Conservation (phyloP, 2,797 vertebrate genomes). For the Anableps anableps region DNA sequence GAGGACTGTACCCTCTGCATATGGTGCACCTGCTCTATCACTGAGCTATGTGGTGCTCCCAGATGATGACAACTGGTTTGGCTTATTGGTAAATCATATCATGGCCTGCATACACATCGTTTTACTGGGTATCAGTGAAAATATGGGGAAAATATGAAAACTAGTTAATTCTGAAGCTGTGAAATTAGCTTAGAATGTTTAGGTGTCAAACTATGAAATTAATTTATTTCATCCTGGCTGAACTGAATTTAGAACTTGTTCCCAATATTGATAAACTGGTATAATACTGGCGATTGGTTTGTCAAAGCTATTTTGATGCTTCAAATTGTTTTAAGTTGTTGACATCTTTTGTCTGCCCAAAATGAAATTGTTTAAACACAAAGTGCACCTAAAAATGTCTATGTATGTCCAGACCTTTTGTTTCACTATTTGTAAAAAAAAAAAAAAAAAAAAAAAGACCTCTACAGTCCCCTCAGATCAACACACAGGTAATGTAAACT, state of each 20-base stretch:
- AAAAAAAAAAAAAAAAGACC: slow-evolving; percentile 57
- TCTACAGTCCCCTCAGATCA: slow-evolving; percentile 18
- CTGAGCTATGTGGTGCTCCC: no score
- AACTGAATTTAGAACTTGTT: neutral
- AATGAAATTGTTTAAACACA: neutral
- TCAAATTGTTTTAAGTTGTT: neutral
- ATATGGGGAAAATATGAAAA: no score
- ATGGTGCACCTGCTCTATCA: no score
- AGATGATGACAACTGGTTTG: no score
- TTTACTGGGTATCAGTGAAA: no score
- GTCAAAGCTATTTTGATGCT: neutral
- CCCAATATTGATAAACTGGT: neutral
- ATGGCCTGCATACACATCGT: no score
- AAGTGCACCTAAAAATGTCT: neutral
- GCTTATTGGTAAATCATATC: no score
- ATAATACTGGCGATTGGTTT: neutral
- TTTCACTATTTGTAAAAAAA: slow-evolving; percentile 41
- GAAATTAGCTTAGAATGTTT: no score
- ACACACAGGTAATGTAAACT: slow-evolving; percentile 72
- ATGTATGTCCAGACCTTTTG: neutral
- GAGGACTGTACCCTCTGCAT: no score
- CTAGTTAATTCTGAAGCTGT: no score
- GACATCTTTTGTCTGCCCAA: neutral
- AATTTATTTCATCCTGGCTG: neutral
- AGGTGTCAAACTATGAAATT: no score